Percentiles rank a stretch among this genome's conserved stretches.
Conservation (phyloP, 2,797 vertebrate species). For the Gephyroberyx darwinii region DNA sequence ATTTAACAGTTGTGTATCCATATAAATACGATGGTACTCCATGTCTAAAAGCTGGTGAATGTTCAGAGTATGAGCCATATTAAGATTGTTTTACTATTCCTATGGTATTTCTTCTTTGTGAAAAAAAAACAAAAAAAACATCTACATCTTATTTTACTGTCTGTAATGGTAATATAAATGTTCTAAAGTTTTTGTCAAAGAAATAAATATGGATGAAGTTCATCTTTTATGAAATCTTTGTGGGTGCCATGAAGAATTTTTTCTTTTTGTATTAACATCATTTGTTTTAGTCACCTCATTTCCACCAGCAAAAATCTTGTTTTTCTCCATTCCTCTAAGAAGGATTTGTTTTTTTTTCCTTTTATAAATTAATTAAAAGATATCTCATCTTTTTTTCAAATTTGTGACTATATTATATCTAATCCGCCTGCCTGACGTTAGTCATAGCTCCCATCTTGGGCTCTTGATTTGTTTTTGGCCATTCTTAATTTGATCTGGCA, state of each 20-base stretch:
- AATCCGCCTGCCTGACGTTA: conserved; percentile 83
- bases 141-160: no score
- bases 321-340: conserved; percentile 55
- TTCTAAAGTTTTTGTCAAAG: background rate
- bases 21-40: no score
- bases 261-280: background rate
- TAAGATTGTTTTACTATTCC: no score
- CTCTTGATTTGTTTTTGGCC: conserved; percentile 82
- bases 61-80: no score
- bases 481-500: conserved; percentile 77
- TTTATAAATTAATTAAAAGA: conserved; percentile 73
- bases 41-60: no score
- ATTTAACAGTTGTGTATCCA: no score
- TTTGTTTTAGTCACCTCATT: conserved; percentile 27
- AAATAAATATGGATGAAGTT: background rate
- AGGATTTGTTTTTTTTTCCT: conserved; percentile 62
- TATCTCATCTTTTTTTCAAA: conserved; percentile 79
- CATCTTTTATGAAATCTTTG: no score
- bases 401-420: conserved; percentile 84
- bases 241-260: no score
- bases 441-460: conserved; percentile 83
- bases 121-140: no score
- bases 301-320: conserved; percentile 45
- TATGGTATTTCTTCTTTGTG: no score
- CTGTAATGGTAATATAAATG: no score